Base-by-base conservation (phyloP, 1,140 invertebrate species). In the Hetaerina americana region DNA sequence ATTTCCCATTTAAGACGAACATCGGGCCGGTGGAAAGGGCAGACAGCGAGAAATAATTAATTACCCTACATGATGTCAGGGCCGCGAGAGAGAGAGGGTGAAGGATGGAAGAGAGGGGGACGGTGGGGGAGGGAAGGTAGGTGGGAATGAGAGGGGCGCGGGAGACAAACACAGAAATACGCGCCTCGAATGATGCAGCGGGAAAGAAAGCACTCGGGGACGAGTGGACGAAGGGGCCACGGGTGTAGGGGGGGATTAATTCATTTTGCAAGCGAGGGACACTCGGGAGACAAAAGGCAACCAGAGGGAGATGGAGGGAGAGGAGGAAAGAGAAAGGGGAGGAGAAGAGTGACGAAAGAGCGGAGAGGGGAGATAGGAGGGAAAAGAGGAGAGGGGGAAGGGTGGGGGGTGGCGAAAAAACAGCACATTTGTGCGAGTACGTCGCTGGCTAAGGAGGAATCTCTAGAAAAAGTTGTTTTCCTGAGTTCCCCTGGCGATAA, bases 401-500 rank as follows among this genome's bases (percentile, higher is more conserved):
- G 31, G 31, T 18, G 31, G 18, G 18, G 6, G 18, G 31, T n/a
- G 2, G 10, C 3, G 40, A n/a, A n/a, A n/a, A n/a, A n/a, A n/a
- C n/a, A n/a, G n/a, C n/a, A n/a, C n/a, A n/a, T n/a, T n/a, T n/a
- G n/a, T n/a, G n/a, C n/a, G n/a, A n/a, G n/a, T n/a, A n/a, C n/a
- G n/a, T n/a, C n/a, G n/a, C n/a, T n/a, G n/a, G n/a, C n/a, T n/a
- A n/a, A n/a, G n/a, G n/a, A n/a, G n/a, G n/a, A n/a, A n/a, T n/a
- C n/a, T n/a, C n/a, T n/a, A n/a, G n/a, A 57, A 57, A 57, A 57
- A 57, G 40, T 57, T 57, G 40, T 57, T 57, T 57, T 57, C 40
- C 40, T 18, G 40, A 57, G 40, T 12, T 12, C 15, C 31, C 31
- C 6, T 8, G 31, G 6, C 31, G 31, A 40, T 40, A 40, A 40